A percentile compares a stretch with the other conserved stretches of the same genome.
Evolutionary conservation across 2,888 invertebrate species (phyloP).

Genomic region (Thereva nobilitata): DNA sequence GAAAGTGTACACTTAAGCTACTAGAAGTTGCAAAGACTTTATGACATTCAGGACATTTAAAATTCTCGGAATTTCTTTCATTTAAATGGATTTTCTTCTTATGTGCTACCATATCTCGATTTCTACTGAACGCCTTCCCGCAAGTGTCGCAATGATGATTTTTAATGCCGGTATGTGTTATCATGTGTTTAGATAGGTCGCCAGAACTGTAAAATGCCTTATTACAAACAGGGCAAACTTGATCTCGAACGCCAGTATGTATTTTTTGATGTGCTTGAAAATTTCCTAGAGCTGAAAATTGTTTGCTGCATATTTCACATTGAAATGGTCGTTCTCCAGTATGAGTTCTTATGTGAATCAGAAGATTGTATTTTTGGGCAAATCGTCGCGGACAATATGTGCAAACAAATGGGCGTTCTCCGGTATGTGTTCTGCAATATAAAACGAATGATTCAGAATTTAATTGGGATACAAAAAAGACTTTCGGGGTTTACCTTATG

Average conservation of each 20-base stretch:
- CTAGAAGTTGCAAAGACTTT: constrained; percentile 55
- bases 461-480: background rate
- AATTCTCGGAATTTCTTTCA: constrained; percentile 48
- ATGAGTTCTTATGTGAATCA: constrained; percentile 64
- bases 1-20: constrained; percentile 55
- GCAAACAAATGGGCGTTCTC: constrained; percentile 64
- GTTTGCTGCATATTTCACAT: constrained; percentile 67
- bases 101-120: constrained; percentile 62
- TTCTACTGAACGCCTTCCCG: constrained; percentile 62
- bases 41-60: constrained; percentile 57
- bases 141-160: constrained; percentile 66
- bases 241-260: constrained; percentile 65
- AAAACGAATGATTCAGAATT: constrained; percentile 34
- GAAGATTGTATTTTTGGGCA: constrained; percentile 66
- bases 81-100: constrained; percentile 55
- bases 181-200: constrained; percentile 65
- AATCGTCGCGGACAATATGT: constrained; percentile 64
- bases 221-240: constrained; percentile 64
- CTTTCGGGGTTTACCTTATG: constrained; percentile 56
- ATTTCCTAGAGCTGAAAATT: constrained; percentile 66
- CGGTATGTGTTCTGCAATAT: constrained; percentile 63
- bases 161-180: constrained; percentile 63
- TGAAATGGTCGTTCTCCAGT: constrained; percentile 66
- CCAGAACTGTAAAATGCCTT: constrained; percentile 66
- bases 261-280: constrained; percentile 68